A percentile compares a stretch with the other conserved stretches of the same genome.
phyloP scores from a whole-genome alignment of 2,888 invertebrate species.

The Hyalella azteca region DNA sequence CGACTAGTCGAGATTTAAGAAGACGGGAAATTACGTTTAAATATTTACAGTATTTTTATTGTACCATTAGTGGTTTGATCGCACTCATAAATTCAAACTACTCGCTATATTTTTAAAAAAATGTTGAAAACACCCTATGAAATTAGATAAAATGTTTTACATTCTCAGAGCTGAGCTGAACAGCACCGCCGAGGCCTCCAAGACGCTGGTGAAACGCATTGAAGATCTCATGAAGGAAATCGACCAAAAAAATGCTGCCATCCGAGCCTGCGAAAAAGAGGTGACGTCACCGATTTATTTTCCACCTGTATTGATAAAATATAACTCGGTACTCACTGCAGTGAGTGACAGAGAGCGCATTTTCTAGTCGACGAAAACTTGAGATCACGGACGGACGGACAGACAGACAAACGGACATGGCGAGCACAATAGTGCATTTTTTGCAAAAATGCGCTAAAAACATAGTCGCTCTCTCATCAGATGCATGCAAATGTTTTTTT shows the following conservation, averaged over 20 bases:
- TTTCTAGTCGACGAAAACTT: too few relatives aligned
- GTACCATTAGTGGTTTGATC: not conserved
- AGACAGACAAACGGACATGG: not conserved
- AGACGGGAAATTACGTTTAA: not conserved
- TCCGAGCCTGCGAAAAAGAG: conserved; percentile 1
- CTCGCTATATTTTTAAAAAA: not conserved
- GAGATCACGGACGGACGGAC: too few relatives aligned
- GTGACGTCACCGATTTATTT: not conserved
- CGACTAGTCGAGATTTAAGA: not conserved
- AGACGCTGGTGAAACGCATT: not conserved
- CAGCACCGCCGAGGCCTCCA: not conserved
- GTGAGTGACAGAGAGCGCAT: too few relatives aligned
- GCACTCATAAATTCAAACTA: not conserved
- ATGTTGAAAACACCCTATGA: not conserved
- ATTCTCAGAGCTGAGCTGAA: not conserved
- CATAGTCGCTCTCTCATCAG: not conserved
- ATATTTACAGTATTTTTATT: not conserved
- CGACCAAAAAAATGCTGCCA: not conserved
- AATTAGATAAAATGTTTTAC: not conserved
- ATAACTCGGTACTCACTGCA: not conserved
- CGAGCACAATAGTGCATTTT: not conserved
- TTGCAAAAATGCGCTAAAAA: not conserved
- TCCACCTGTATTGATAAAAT: not conserved
- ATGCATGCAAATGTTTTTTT: not conserved
- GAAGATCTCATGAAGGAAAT: not conserved